Base-by-base conservation (phyloP, 2,113 vertebrate species). In the Pipra filicauda region DNA sequence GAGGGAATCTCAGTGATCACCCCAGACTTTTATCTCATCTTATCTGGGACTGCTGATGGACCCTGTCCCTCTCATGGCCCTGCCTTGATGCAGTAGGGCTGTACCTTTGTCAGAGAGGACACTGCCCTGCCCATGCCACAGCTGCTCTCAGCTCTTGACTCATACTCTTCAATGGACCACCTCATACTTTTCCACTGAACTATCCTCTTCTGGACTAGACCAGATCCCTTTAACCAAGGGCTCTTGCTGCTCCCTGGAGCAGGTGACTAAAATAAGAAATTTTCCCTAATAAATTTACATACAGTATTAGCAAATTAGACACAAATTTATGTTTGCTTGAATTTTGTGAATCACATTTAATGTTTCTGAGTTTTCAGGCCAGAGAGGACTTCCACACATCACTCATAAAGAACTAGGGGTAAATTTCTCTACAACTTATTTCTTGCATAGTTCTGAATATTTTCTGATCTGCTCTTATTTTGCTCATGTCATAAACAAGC, bases 101-200 rank as follows among this genome's bases (percentile, higher is more conserved):
- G 16, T 23, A 28, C 11, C 54, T 78, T 66, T 19, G 3, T 46
- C 57, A 46, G 22, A 27, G 9, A 58, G 10, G n/a, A 23, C 33
- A 15, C 18, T 20, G 20, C 31, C 31, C 23, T 65, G 37, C n/a
- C 57, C 2, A 0, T 33, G 33, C 57, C 3, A 0, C 57, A 46
- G 30, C 39, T 5, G 1, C 19, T 39, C 27, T 58, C 43, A 30
- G 15, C 21, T 65, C 44, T 28, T 27, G 64, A 27, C 3, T 84
- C 69, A 33, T 33, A 11, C 17, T 57, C 16, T 43, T 57, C 70
- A 52, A 7, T 3, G 7, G 10, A 71, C 10, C 57, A 26, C 59
- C 3, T 79, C 73, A 26, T 33, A 16, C 15, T 46, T 16, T 48
- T 52, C 46, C 62, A 72, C 16, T 8, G 2, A 1, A 41, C 5